phyloP scores from a whole-genome alignment of 2,797 vertebrate genomes.

The Pseudocheirus occidentalis region DNA sequence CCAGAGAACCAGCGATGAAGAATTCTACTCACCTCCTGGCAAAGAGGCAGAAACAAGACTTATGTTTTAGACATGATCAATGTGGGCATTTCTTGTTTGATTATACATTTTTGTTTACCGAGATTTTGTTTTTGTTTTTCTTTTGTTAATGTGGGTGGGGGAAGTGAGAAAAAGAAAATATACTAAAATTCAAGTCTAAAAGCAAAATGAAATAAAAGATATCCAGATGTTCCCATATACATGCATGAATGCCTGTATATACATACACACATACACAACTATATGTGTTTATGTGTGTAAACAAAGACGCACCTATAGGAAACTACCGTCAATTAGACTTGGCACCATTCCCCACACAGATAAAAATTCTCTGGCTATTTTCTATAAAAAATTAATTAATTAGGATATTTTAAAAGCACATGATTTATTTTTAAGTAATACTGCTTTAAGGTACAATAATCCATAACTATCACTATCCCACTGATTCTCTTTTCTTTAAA shows the following conservation, averaged over 20 bases:
- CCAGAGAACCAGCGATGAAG: neutral
- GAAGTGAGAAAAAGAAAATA: neutral
- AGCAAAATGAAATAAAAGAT: conserved; percentile 6
- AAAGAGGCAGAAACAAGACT: neutral
- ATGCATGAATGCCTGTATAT: neutral
- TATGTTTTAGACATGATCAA: neutral
- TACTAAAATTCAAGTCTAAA: neutral
- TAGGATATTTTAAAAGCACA: conserved; percentile 47
- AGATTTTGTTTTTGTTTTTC: neutral
- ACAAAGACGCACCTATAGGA: neutral
- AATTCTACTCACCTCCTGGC: neutral
- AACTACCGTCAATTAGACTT: neutral
- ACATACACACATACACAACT: rapidly evolving
- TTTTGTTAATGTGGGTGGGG: neutral
- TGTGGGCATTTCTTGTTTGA: neutral
- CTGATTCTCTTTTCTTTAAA: conserved; percentile 38
- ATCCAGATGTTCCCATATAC: neutral
- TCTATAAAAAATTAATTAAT: conserved; percentile 4
- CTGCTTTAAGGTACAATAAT: neutral
- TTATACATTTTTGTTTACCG: neutral
- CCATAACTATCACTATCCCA: neutral
- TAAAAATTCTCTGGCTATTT: neutral
- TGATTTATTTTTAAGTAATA: conserved; percentile 34
- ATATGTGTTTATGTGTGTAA: neutral
- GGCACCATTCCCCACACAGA: neutral